Percentiles rank a stretch among this genome's conserved stretches.
These are phyloP conservation scores for Coilia nasus DNA, from an alignment of 2,797 vertebrate species.

Conservation along the genomic window DNA sequence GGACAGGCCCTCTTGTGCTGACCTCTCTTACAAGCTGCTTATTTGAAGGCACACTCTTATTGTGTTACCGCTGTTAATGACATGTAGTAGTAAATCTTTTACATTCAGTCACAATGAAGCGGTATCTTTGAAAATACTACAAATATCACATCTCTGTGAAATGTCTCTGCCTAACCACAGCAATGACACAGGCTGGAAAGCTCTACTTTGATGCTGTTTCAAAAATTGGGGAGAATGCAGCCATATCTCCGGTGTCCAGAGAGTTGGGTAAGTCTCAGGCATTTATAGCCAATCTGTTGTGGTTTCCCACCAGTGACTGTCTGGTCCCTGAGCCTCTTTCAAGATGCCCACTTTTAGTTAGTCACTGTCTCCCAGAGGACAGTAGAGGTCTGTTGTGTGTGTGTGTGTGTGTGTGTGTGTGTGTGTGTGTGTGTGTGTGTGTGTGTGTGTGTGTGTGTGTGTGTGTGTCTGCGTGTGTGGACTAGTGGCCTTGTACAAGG, in stretches of 20 bases:
- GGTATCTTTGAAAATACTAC: not conserved
- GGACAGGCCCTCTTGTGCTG: not conserved
- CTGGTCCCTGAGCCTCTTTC: not conserved
- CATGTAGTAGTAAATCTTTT: not conserved
- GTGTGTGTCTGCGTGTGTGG: not conserved
- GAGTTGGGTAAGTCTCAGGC: conserved; percentile 88
- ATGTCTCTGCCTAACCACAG: conserved; percentile 67
- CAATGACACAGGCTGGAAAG: conserved; percentile 92
- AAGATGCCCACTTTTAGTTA: conserved; percentile 5
- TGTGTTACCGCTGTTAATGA: not conserved
- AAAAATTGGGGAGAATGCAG: conserved; percentile 92
- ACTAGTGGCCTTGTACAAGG: not conserved
- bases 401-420: no score
- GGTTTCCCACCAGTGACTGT: not conserved
- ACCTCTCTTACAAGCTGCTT: not conserved
- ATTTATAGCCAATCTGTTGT: not conserved
- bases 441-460: not conserved
- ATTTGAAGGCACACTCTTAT: not conserved
- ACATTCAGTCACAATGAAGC: not conserved
- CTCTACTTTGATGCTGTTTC: conserved; percentile 94
- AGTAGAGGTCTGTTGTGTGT: not conserved
- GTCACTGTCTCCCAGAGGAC: not conserved
- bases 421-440: no score
- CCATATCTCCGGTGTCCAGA: conserved; percentile 91
- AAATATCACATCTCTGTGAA: conserved; percentile 27